These are phyloP conservation scores for Microtus pennsylvanicus DNA, from an alignment of 2,113 vertebrate genomes.

Conservation along the genomic window DNA sequence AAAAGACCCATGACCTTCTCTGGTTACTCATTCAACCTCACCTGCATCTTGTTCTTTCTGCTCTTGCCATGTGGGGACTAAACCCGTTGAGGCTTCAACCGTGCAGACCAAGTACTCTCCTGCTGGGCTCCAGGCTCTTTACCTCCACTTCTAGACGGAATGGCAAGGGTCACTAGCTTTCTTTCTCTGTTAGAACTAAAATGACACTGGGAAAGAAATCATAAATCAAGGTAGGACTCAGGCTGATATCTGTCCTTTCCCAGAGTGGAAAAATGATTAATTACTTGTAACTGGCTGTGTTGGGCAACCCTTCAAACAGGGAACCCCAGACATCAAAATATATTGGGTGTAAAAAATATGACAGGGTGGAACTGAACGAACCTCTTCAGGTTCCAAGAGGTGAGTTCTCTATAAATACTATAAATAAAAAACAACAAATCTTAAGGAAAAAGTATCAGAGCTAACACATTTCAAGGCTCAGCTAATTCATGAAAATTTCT, in stretches of 20 bases:
- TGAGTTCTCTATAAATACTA: background rate
- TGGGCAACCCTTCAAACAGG: background rate
- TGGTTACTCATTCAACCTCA: background rate
- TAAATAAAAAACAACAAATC: background rate
- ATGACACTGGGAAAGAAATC: background rate
- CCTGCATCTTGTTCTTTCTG: background rate
- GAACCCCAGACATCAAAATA: background rate
- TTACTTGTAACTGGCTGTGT: background rate
- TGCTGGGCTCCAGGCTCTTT: no score
- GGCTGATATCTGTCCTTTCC: background rate
- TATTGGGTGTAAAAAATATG: background rate
- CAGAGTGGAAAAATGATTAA: constrained; percentile 11
- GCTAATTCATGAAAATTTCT: background rate
- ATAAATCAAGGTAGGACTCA: background rate
- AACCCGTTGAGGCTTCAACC: background rate
- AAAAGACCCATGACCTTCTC: background rate
- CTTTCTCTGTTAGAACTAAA: constrained; percentile 24
- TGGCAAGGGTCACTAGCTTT: background rate
- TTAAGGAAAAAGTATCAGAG: constrained; percentile 36
- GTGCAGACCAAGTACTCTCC: background rate
- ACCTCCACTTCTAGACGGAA: background rate
- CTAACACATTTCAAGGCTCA: constrained; percentile 17
- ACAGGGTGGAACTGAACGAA: background rate
- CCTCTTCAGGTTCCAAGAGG: background rate
- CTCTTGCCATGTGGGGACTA: background rate